Conservation (phyloP, 2,797 vertebrate genomes). For the Phalanger gymnotis region DNA sequence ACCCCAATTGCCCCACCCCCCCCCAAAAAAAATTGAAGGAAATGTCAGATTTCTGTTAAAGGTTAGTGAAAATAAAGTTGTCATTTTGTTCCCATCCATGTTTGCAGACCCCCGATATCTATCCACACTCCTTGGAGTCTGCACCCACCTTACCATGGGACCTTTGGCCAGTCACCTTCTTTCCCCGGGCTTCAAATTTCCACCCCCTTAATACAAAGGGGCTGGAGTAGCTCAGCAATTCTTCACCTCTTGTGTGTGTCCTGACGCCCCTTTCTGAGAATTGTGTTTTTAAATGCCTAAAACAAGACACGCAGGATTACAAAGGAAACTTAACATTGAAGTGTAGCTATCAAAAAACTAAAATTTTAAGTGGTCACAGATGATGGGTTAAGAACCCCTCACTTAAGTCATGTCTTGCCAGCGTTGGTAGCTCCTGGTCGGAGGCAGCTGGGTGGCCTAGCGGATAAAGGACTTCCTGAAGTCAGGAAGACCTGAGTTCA, state of each 20-base stretch:
- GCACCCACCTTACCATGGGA: neutral
- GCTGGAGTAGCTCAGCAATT: neutral
- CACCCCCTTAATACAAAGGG: neutral
- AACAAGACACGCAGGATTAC: neutral
- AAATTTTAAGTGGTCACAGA: neutral
- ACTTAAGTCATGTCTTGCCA: neutral
- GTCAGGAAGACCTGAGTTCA: neutral
- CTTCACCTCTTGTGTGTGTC: neutral
- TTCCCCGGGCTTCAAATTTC: neutral
- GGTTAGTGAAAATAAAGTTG: neutral
- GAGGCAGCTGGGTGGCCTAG: neutral
- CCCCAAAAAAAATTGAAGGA: neutral
- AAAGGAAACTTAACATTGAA: neutral
- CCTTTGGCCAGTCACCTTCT: neutral
- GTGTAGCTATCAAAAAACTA: neutral
- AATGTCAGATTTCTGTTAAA: neutral
- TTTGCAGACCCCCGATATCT: neutral
- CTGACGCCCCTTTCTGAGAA: neutral
- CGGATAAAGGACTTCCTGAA: neutral
- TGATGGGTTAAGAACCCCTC: neutral
- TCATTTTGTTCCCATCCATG: neutral
- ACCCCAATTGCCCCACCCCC: no score
- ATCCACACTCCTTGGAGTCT: neutral
- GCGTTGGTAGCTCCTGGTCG: neutral
- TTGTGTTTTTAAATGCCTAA: neutral